Conservation (phyloP, 2,888 invertebrate genomes). For the Protodeltote pygarga region DNA sequence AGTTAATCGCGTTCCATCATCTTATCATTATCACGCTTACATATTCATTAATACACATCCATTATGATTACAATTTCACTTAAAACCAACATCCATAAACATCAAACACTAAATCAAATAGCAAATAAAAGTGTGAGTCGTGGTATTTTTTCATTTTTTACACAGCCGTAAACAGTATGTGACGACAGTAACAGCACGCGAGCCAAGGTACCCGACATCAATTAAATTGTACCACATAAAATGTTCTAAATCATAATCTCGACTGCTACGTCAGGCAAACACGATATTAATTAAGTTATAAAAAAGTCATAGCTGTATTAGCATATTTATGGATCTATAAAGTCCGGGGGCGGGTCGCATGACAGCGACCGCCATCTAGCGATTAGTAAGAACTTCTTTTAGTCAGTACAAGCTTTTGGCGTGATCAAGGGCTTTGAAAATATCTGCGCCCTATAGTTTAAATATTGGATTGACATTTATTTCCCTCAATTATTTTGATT, state of each 20-base stretch:
- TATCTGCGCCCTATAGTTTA: too few species aligned
- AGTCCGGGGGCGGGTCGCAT: constrained; percentile 51
- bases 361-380: constrained; percentile 41
- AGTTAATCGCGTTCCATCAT: constrained; percentile 7
- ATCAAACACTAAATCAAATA: constrained; percentile 75
- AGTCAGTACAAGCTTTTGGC: too few species aligned
- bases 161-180: constrained; percentile 79
- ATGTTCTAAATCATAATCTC: constrained; percentile 82
- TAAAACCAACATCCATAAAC: constrained; percentile 60
- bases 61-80: constrained; percentile 55
- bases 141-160: constrained; percentile 84
- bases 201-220: constrained; percentile 70
- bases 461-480: too few species aligned
- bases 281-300: constrained; percentile 86
- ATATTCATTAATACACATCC: constrained; percentile 31
- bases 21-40: constrained; percentile 13
- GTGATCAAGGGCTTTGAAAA: not conserved
- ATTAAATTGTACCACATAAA: constrained; percentile 82
- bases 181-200: constrained; percentile 71
- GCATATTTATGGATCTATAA: constrained; percentile 81
- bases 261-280: constrained; percentile 62
- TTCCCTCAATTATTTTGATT: too few species aligned
- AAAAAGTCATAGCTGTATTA: constrained; percentile 84
- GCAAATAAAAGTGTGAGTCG: constrained; percentile 51
- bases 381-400: not conserved